Conservation (phyloP, 2,797 vertebrate species). For the Acanthurus lineatus region DNA sequence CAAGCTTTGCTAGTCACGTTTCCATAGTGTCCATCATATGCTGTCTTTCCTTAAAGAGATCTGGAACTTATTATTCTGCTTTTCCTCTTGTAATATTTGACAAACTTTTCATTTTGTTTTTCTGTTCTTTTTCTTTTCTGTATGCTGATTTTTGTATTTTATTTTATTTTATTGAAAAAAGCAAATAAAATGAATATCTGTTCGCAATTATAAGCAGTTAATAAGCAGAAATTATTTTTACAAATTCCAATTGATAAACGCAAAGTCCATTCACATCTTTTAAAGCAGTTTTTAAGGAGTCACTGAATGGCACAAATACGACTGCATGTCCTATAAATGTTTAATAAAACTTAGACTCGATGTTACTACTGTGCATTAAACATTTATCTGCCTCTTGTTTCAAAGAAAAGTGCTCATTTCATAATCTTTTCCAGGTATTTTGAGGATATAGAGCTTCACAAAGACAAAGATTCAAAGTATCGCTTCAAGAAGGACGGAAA, state of each 20-base stretch:
- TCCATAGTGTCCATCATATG: too few relatives aligned
- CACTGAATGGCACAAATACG: neutral
- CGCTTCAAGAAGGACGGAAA: conserved; percentile 93
- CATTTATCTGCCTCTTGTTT: conserved; percentile 17
- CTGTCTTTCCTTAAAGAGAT: too few relatives aligned
- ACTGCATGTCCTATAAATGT: neutral
- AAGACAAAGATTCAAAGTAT: conserved; percentile 85
- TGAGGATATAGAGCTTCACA: conserved; percentile 89
- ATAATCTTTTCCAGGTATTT: conserved; percentile 85
- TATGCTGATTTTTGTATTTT: too few relatives aligned
- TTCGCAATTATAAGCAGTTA: too few relatives aligned
- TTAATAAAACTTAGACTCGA: neutral
- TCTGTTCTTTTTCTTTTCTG: too few relatives aligned
- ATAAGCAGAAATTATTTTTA: neutral
- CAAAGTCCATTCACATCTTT: conserved; percentile 9
- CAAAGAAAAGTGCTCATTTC: neutral
- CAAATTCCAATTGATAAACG: neutral
- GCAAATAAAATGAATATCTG: too few relatives aligned
- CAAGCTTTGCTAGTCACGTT: too few relatives aligned
- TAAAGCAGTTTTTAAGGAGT: neutral
- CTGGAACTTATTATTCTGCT: too few relatives aligned
- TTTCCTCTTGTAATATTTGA: too few relatives aligned
- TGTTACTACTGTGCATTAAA: conserved; percentile 2
- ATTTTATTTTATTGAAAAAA: too few relatives aligned
- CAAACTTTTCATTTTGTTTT: too few relatives aligned